Conservation (phyloP, 2,797 vertebrate genomes). For the Cyclopterus lumpus region DNA sequence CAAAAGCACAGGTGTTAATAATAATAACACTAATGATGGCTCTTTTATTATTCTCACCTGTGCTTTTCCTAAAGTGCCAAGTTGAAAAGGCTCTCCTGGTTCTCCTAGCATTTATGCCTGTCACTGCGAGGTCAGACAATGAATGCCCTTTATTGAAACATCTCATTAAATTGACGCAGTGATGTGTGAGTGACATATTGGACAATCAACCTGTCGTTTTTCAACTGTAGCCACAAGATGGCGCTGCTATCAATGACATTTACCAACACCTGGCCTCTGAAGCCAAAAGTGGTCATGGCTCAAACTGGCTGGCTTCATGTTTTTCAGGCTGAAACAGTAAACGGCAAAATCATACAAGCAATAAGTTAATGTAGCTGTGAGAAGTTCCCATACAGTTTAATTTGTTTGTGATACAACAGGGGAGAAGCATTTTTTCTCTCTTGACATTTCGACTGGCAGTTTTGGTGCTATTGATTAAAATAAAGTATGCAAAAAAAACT, state of each 20-base stretch:
- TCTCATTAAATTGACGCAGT: not conserved
- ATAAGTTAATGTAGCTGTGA: not conserved
- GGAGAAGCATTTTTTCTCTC: not conserved
- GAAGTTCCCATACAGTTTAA: not conserved
- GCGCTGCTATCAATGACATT: conserved; percentile 24
- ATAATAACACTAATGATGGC: not conserved
- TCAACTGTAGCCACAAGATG: conserved; percentile 22
- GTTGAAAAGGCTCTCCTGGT: not conserved
- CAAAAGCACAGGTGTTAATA: not conserved
- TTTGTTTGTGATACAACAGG: not conserved
- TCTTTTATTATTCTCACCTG: not conserved
- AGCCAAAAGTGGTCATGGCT: not conserved
- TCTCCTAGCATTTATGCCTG: not conserved
- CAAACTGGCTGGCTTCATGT: not conserved
- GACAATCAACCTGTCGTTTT: not conserved
- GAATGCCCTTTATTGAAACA: not conserved
- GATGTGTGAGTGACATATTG: not conserved
- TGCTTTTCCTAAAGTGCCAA: not conserved
- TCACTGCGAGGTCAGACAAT: not conserved
- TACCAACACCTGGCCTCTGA: not conserved
- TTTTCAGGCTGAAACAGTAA: not conserved
- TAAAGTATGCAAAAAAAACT: not conserved
- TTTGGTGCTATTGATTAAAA: not conserved
- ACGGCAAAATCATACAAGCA: not conserved
- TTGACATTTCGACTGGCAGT: not conserved